These are phyloP conservation scores for Drosophila putrida DNA, from an alignment of 2,888 invertebrate genomes.

Conservation along the genomic window DNA sequence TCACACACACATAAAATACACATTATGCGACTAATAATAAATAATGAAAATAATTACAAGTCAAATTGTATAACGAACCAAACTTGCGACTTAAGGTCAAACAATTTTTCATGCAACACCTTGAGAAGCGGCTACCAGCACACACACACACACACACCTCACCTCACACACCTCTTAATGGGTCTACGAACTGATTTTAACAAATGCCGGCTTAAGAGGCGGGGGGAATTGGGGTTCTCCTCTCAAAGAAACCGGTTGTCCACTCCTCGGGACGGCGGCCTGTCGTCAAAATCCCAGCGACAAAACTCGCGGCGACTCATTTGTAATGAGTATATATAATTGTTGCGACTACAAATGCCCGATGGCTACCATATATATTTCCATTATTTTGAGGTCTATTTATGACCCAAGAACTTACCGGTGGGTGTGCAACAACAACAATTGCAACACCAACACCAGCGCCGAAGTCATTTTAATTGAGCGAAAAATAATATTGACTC, in stretches of 20 bases:
- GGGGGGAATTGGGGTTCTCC: not conserved
- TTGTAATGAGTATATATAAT: slow-evolving; percentile 58
- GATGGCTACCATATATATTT: slow-evolving; percentile 16
- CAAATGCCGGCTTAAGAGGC: slow-evolving; percentile 22
- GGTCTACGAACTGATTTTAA: slow-evolving; percentile 41
- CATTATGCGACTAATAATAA: slow-evolving; percentile 52
- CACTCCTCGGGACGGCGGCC: slow-evolving; percentile 16
- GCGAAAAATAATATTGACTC: slow-evolving; percentile 64
- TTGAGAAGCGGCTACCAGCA: slow-evolving; percentile 51
- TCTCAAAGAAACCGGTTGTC: slow-evolving; percentile 62
- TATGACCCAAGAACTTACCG: slow-evolving; percentile 6
- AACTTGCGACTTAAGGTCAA: slow-evolving; percentile 63
- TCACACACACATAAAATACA: slow-evolving; percentile 17
- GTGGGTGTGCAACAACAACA: slow-evolving; percentile 1
- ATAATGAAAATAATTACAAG: slow-evolving; percentile 61
- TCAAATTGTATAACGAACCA: slow-evolving; percentile 52
- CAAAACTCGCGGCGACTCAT: slow-evolving; percentile 34
- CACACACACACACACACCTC: not conserved
- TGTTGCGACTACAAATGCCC: slow-evolving; percentile 29
- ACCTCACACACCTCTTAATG: slow-evolving; percentile 2
- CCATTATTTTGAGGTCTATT: slow-evolving; percentile 10
- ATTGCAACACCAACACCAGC: not conserved
- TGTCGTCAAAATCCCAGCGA: slow-evolving; percentile 38
- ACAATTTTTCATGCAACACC: slow-evolving; percentile 75
- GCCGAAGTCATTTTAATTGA: slow-evolving; percentile 58